Percentiles rank a stretch among this genome's conserved stretches.
Conservation (phyloP, 2,888 invertebrate genomes). For the Athalia cordata region DNA sequence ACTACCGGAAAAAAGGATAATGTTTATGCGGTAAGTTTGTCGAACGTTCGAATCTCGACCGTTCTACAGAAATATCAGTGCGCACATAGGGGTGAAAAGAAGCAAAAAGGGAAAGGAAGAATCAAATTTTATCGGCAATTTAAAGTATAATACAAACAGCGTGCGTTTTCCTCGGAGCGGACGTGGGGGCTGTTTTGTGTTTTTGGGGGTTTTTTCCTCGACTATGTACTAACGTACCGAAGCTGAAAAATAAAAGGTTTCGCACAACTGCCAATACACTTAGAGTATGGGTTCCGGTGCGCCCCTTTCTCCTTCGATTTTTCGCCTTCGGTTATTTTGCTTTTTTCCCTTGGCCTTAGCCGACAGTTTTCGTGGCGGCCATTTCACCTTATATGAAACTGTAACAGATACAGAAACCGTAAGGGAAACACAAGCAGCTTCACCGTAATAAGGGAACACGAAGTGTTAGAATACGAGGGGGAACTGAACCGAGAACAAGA, state of each 20-base stretch:
- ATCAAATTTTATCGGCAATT: no score
- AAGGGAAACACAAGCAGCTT: conserved; percentile 36
- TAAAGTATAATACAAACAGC: no score
- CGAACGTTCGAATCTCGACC: no score
- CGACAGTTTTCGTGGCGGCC: no score
- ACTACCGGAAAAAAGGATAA: no score
- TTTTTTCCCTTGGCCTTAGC: background rate
- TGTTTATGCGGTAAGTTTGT: no score
- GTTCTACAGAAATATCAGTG: no score
- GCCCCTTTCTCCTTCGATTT: conserved; percentile 6
- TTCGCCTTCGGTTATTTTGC: background rate
- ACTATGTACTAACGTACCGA: background rate
- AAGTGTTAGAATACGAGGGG: background rate
- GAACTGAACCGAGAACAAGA: background rate
- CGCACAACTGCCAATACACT: conserved; percentile 66
- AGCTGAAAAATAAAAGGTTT: conserved; percentile 61
- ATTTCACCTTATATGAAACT: background rate
- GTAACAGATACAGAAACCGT: conserved; percentile 39
- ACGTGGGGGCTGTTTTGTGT: conserved; percentile 12
- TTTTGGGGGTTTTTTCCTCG: background rate
- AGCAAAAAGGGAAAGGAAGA: no score
- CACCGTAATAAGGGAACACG: conserved; percentile 32
- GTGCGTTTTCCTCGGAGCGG: no score
- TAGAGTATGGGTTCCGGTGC: conserved; percentile 50
- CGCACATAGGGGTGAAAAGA: no score